Evolutionary conservation across 2,888 invertebrate genomes (phyloP).

Genomic region (Lasioglossum marginatum): DNA sequence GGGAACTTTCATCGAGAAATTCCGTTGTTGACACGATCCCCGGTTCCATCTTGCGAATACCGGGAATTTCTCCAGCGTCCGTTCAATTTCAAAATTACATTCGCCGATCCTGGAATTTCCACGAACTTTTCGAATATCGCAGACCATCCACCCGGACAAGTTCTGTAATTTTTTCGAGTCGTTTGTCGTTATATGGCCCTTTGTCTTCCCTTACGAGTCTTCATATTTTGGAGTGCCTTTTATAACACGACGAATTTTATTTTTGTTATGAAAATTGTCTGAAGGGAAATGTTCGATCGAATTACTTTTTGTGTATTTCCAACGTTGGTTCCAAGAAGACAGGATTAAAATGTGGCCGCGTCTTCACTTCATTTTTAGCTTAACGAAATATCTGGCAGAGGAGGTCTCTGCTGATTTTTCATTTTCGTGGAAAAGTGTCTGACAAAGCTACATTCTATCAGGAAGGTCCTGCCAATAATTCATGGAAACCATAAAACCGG

Average conservation of each 20-base stretch:
- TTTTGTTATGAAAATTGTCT: background rate
- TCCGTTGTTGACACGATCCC: slow-evolving; percentile 23
- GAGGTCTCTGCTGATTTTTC: background rate
- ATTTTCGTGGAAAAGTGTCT: background rate
- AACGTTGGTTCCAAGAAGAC: background rate
- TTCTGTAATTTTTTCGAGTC: background rate
- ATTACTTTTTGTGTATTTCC: background rate
- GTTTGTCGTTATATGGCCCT: background rate
- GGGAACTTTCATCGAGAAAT: slow-evolving; percentile 4
- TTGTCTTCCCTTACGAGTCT: background rate
- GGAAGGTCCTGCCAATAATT: background rate
- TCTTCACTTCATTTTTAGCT: background rate
- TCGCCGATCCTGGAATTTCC: background rate
- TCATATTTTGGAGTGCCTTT: background rate
- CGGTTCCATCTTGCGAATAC: slow-evolving; percentile 14
- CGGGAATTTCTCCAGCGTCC: background rate
- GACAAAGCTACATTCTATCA: background rate
- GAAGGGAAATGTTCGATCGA: no score
- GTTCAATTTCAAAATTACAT: slow-evolving; percentile 32
- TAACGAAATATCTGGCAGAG: background rate
- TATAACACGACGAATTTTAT: background rate
- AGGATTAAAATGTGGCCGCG: background rate
- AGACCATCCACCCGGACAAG: background rate
- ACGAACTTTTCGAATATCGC: background rate
- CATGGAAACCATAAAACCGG: background rate